Evolutionary conservation across 2,888 invertebrate species (phyloP).

Genomic region (Conistra vaccinii): DNA sequence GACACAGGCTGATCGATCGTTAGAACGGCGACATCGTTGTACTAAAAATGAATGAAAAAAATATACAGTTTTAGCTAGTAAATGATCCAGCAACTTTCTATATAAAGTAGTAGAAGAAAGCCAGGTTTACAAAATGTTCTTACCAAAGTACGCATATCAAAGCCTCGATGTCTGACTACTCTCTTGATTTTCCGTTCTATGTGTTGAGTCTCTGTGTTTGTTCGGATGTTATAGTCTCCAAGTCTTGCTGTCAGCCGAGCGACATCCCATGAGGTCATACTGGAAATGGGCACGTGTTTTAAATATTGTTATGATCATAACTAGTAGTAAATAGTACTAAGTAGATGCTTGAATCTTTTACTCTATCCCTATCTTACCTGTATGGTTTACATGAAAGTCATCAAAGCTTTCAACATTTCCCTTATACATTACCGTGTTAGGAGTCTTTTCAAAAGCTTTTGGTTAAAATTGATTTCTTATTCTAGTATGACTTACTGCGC

Average conservation of each 20-base stretch:
- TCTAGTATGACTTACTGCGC: conserved; percentile 92
- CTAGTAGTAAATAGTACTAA: background rate
- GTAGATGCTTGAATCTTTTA: background rate
- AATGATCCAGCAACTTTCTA: background rate
- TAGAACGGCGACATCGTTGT: conserved; percentile 96
- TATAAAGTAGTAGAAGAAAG: no score
- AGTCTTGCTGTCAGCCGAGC: conserved; percentile 95
- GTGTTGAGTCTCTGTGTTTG: conserved; percentile 94
- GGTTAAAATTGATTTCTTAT: background rate
- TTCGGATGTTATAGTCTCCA: conserved; percentile 96
- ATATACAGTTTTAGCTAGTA: background rate
- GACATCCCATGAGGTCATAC: conserved; percentile 97
- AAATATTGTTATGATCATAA: background rate
- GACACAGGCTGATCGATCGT: conserved; percentile 94
- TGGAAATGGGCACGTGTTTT: conserved; percentile 78
- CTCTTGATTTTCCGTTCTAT: conserved; percentile 95
- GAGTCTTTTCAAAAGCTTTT: background rate
- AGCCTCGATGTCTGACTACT: conserved; percentile 96
- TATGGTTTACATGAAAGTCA: background rate
- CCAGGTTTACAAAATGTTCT: conserved; percentile 23
- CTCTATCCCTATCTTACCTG: background rate
- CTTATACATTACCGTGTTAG: background rate
- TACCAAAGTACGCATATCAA: conserved; percentile 95
- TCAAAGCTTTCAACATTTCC: background rate
- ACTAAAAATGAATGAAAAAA: conserved; percentile 85